Percentiles rank a stretch among this genome's conserved stretches.
These are phyloP conservation scores for Trachemys scripta DNA, from an alignment of 2,113 vertebrate genomes.

Conservation along the genomic window DNA sequence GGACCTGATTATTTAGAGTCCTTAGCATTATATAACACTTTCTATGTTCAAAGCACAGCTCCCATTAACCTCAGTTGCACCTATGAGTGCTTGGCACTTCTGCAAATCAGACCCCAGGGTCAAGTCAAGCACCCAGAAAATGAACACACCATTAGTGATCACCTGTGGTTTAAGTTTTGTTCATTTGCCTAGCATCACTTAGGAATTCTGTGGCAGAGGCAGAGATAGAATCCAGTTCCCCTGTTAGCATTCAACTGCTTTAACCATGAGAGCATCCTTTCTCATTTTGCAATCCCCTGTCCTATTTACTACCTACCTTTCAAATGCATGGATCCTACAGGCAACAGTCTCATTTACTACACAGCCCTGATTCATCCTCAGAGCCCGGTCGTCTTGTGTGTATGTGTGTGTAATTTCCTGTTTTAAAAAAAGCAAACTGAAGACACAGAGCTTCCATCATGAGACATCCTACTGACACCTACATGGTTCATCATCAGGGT, in stretches of 20 bases:
- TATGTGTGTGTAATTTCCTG: background rate
- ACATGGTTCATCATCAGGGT: background rate
- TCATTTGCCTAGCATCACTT: background rate
- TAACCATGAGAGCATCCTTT: background rate
- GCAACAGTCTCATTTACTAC: background rate
- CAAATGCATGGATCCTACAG: background rate
- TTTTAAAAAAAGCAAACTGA: background rate
- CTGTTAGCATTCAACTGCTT: background rate
- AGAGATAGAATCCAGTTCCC: background rate
- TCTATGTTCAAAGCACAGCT: background rate
- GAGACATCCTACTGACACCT: background rate
- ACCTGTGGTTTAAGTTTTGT: background rate
- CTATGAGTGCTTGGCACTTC: background rate
- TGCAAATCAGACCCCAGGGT: slow-evolving; percentile 16
- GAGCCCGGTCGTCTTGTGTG: background rate
- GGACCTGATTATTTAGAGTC: background rate
- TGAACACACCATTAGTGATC: background rate
- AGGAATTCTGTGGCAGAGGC: background rate
- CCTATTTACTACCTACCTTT: background rate
- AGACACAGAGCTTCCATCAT: background rate
- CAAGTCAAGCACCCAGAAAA: background rate
- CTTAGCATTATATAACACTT: background rate
- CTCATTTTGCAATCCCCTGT: background rate
- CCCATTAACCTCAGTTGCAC: slow-evolving; percentile 21
- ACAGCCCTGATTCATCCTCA: background rate